Evolutionary conservation across 2,113 vertebrate species (phyloP), one percentile per base, ranked within the genome.

Genomic region (Agelaius phoeniceus): DNA sequence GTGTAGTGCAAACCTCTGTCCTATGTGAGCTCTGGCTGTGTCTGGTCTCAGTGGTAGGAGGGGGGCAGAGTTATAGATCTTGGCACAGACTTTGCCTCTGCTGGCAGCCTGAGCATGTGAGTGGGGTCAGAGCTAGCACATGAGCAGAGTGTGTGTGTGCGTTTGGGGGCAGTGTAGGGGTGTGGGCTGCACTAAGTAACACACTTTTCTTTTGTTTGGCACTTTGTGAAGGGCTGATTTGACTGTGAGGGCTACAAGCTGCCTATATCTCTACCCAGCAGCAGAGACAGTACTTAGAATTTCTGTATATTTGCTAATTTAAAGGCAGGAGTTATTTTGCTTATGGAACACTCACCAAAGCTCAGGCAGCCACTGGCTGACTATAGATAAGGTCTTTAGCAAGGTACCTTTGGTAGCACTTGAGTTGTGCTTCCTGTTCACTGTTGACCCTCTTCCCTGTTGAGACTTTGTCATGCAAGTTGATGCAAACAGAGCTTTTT

Each of bases 141-240:
- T 28, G 37, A 44, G 54, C 41, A 16, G 0, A 2, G 21, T 41
- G 7, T 39, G 10, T 15, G 9, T 13, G 8, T 65, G n/a, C n/a
- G 26, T 21, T 21, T 59, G 28, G 10, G 26, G 30, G 27, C 1
- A 44, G 21, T 55, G 18, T 0, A 54, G 57, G 51, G 61, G 13
- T 2, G 13, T 0, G 0, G 27, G 10, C 11, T 67, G 7, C 44
- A 39, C 37, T 17, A 21, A 35, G 30, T 33, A 69, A 15, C 6
- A 11, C 14, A 22, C 37, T 59, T 31, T 20, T 9, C 12, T 5
- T 69, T 74, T 41, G 46, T 22, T 2, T 79, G n/a, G n/a, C 43
- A 43, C 20, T 93, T 88, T 18, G 15, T 0, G 0, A 68, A 46
- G 20, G 74, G 15, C 8, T 0, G 30, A 8, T 61, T 54, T 69